Conservation (phyloP, 2,888 invertebrate species). For the Apotomis betuletana region DNA sequence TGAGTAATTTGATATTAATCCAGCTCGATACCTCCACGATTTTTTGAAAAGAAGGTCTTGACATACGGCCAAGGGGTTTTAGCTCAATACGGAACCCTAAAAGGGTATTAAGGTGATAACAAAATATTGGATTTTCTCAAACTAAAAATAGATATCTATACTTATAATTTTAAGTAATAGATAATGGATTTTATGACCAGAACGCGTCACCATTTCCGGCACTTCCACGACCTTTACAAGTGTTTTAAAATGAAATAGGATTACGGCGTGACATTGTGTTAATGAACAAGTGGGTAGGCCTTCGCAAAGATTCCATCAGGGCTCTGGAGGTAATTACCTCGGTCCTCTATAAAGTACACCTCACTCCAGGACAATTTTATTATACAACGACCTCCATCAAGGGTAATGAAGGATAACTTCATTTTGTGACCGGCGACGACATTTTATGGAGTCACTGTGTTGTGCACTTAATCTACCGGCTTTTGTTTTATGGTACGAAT, state of each 20-base stretch:
- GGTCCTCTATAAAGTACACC: conserved; percentile 49
- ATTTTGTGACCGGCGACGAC: conserved; percentile 51
- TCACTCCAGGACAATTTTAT: conserved; percentile 57
- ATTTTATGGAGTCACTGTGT: conserved; percentile 46
- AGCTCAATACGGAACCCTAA: too few species aligned
- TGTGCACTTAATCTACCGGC: conserved; percentile 27
- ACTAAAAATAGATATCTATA: too few species aligned
- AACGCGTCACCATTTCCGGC: neutral
- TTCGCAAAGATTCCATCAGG: conserved; percentile 40
- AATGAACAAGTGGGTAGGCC: conserved; percentile 41
- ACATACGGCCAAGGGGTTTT: too few species aligned
- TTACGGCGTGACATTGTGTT: conserved; percentile 37
- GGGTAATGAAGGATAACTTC: conserved; percentile 66
- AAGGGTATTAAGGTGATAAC: too few species aligned
- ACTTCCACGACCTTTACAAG: conserved; percentile 12
- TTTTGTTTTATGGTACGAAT: conserved; percentile 34
- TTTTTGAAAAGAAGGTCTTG: too few species aligned
- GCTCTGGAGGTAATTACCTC: conserved; percentile 50
- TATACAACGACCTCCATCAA: conserved; percentile 63
- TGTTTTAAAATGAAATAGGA: conserved; percentile 23
- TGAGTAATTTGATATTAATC: too few species aligned
- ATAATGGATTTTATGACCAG: neutral
- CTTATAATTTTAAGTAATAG: too few species aligned
- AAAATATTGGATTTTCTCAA: too few species aligned
- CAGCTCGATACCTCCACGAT: too few species aligned